Conservation (phyloP, 2,113 vertebrate genomes). For the Zingel zingel region DNA sequence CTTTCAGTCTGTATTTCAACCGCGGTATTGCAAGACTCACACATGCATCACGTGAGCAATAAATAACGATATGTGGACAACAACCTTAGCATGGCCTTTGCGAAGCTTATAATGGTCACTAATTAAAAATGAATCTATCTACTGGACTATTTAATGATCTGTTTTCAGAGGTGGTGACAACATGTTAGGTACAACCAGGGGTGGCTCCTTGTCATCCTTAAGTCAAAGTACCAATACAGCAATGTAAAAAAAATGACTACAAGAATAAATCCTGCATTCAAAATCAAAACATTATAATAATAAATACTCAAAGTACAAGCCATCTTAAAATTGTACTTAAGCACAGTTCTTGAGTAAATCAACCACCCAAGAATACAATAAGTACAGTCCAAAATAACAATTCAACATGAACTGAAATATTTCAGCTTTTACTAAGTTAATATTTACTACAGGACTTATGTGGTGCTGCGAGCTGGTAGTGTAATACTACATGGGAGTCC, state of each 20-base stretch:
- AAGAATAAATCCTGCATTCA: too few species aligned
- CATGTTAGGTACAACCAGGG: neutral
- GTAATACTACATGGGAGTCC: neutral
- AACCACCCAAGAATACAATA: neutral
- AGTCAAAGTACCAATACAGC: neutral
- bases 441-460: slow-evolving; percentile 1
- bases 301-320: neutral
- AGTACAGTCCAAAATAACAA: neutral
- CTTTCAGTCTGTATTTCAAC: neutral
- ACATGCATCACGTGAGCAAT: slow-evolving; percentile 3
- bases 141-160: neutral
- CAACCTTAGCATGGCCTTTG: neutral
- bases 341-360: neutral
- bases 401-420: neutral
- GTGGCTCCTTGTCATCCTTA: neutral
- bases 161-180: neutral
- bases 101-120: slow-evolving; percentile 1
- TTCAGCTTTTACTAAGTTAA: neutral
- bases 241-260: neutral
- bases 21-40: neutral
- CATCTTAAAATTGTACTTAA: neutral
- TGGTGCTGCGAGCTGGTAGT: neutral
- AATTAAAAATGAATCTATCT: neutral
- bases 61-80: slow-evolving; percentile 4
- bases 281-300: too few species aligned